Conservation (phyloP, 1,140 invertebrate species). For the Heliconius eleuchia region DNA sequence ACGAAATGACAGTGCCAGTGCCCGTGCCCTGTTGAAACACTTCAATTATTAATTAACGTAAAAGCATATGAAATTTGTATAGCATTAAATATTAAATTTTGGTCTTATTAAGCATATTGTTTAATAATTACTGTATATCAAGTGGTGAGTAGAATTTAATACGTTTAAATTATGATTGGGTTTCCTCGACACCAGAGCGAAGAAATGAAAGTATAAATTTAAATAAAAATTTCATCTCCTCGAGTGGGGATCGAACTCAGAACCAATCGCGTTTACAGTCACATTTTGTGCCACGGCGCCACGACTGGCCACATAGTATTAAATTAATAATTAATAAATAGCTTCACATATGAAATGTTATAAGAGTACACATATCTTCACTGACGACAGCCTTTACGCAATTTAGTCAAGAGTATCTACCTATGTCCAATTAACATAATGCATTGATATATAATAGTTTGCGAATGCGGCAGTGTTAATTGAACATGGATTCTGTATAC, state of each 20-base stretch:
- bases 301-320: no score
- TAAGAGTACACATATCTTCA: slow-evolving; percentile 2
- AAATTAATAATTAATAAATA: no score
- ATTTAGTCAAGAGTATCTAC: slow-evolving; percentile 13
- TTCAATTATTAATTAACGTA: neutral
- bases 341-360: neutral
- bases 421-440: slow-evolving; percentile 34
- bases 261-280: no score
- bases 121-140: neutral
- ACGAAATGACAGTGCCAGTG: slow-evolving; percentile 8
- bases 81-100: neutral
- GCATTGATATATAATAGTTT: slow-evolving; percentile 30
- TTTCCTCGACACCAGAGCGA: no score
- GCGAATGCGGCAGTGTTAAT: slow-evolving; percentile 21
- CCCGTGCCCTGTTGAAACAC: slow-evolving; percentile 8
- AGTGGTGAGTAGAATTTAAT: neutral
- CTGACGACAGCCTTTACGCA: slow-evolving; percentile 20
- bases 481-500: slow-evolving; percentile 22
- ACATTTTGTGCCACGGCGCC: no score
- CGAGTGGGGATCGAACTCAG: no score
- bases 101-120: neutral
- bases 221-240: no score
- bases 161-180: neutral
- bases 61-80: neutral
- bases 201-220: no score